Base-by-base conservation (phyloP, 2,797 vertebrate species). In the Danio jaintianensis region DNA sequence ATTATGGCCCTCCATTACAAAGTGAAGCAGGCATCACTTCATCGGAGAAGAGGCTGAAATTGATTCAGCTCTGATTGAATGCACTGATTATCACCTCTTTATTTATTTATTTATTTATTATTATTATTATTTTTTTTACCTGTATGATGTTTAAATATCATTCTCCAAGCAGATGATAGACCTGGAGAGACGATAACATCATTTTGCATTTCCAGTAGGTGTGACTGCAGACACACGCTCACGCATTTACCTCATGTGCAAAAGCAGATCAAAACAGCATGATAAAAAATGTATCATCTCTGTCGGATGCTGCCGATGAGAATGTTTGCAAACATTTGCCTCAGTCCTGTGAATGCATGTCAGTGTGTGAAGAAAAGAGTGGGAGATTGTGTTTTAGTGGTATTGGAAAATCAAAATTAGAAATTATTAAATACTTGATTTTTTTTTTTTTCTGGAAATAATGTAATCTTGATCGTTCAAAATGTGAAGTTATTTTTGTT, bases 1-100 rank as follows among this genome's bases (percentile, higher is more conserved):
- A 78, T 81, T 77, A 73, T 52, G 45, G 68, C 63, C 62, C 80
- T 80, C 76, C 45, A 80, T 85, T 82, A 82, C 53, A 79, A 56
- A 71, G 62, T 55, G 45, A 58, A 53, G 36, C 56, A 1, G 40
- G 29, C 1, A 13, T 79, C 29, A 18, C 56, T 53, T 45, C 58
- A 71, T 36, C 22, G 38, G 38, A 63, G 68, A 18, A 61, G 36
- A 50, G 47, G 58, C 68, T 72, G 77, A 62, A 81, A 83, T 79
- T 73, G 64, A n/a, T n/a, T n/a, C 68, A 63, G 43, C 69, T 79
- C 78, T 83, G 70, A 81, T 63, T 83, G 71, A 83, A 74, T 22
- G 53, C 59, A 79, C 69, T 71, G 82, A 81, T 85, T 83, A 81
- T 75, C 75, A 74, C 20, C 50, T 69, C 67, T 74, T 75, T 74